Base-by-base conservation (phyloP, 1,140 invertebrate species). In the Cyclina sinensis region DNA sequence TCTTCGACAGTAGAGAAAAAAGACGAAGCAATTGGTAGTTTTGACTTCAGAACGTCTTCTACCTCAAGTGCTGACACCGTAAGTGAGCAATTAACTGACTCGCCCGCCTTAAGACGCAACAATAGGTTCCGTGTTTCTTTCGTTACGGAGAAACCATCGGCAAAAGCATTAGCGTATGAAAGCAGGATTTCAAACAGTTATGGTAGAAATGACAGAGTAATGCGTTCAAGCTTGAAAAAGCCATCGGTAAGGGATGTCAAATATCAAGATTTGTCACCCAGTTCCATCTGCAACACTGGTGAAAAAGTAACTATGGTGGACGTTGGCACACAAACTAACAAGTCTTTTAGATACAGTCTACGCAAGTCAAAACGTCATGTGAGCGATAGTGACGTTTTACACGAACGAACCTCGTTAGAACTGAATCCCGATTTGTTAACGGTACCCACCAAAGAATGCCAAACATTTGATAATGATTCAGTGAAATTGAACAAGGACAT, bases 241-340 rank as follows among this genome's bases (percentile, higher is more conserved):
- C 18, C 65, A 70, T 39, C 32, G 21, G 1, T n/a, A 24, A 48
- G 12, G 30, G 24, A 74, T 2, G 16, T 32, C 16, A 51, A 54
- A 30, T 9, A 1, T 3, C 5, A 24, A 16, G 43, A 48, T 30
- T 11, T 0, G 32, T 74, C 35, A 32, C 7, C 48, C 11, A 12
- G 27, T 21, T 30, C n/a, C 24, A 7, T 16, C 32, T 54, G 74
- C 2, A 51, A 21, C 14, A 37, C 48, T 30, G 3, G 12, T 0
- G 30, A 9, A 32, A 68, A 68, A 16, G 12, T 14, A 11, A 9
- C 35, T 35, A 70, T 73, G 65, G 62, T 70, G 5, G 39, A 46
- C 54, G 48, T 73, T 14, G 82, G 39, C 2, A 84, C 82, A 32
- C 82, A 84, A 46, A 84, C 82, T 18, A 84, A 84, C 32, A 84